These are phyloP conservation scores for Arrhopalites spinosus DNA, from an alignment of 2,888 invertebrate genomes.

Conservation along the genomic window DNA sequence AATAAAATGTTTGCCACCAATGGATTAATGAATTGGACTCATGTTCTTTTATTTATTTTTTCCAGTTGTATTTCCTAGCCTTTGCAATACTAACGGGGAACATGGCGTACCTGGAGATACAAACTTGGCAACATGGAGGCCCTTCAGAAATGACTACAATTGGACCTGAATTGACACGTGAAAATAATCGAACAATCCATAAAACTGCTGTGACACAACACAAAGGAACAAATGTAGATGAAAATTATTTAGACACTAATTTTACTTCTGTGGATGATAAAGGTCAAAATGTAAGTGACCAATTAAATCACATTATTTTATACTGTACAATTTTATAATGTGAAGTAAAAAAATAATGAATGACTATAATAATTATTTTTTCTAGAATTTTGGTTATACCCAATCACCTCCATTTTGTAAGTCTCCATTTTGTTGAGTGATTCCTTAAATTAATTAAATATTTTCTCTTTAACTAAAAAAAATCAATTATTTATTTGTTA, in stretches of 20 bases:
- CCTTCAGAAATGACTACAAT: constrained; percentile 2
- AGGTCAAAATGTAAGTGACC: too few relatives aligned
- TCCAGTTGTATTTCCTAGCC: constrained; percentile 49
- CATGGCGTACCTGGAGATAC: constrained; percentile 37
- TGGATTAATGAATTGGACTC: too few relatives aligned
- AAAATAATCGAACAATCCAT: too few relatives aligned
- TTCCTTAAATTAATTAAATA: not conserved
- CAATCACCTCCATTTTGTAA: constrained; percentile 28
- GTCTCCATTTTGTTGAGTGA: not conserved
- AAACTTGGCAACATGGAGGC: constrained; percentile 19
- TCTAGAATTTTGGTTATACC: not conserved
- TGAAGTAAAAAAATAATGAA: not conserved
- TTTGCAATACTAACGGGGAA: constrained; percentile 49
- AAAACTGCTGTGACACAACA: too few relatives aligned
- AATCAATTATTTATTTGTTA: too few relatives aligned
- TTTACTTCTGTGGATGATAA: not conserved
- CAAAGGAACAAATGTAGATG: not conserved
- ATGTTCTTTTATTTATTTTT: not conserved
- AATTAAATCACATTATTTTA: too few relatives aligned
- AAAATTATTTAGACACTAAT: not conserved
- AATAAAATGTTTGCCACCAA: too few relatives aligned
- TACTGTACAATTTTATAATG: too few relatives aligned
- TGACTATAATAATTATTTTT: not conserved
- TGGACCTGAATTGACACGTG: not conserved
- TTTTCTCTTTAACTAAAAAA: not conserved